phyloP scores from a whole-genome alignment of 2,888 invertebrate genomes.

The Mesorhabditis belari region DNA sequence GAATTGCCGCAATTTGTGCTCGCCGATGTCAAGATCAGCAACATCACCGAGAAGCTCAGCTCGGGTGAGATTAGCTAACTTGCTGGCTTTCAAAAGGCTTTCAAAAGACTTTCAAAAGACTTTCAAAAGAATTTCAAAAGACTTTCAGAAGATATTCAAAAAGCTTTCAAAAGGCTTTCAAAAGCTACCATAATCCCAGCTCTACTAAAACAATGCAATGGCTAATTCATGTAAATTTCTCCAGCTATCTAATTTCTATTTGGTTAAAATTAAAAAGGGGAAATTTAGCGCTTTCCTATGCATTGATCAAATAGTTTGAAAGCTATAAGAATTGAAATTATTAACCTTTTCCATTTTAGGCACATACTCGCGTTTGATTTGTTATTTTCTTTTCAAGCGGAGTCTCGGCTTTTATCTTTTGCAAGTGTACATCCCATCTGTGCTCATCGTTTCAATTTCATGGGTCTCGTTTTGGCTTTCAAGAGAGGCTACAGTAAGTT shows the following conservation, averaged over 20 bases:
- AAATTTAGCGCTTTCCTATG: no score
- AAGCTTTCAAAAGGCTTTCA: no score
- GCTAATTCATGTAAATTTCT: no score
- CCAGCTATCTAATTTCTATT: no score
- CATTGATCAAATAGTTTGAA: background rate
- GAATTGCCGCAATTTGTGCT: slow-evolving; percentile 39
- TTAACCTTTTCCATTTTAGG: slow-evolving; percentile 30
- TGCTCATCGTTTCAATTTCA: slow-evolving; percentile 58
- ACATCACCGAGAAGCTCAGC: slow-evolving; percentile 28
- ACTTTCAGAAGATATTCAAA: no score
- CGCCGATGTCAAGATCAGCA: slow-evolving; percentile 22
- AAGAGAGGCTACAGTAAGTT: slow-evolving; percentile 8
- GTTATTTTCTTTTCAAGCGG: slow-evolving; percentile 65
- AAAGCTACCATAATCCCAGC: no score
- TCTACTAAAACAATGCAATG: no score
- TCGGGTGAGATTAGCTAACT: slow-evolving; percentile 31
- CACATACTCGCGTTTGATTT: slow-evolving; percentile 53
- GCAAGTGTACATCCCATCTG: slow-evolving; percentile 84
- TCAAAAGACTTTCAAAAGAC: no score
- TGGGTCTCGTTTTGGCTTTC: slow-evolving; percentile 30
- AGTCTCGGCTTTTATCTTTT: slow-evolving; percentile 97
- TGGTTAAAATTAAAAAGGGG: no score
- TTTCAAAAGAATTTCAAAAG: no score
- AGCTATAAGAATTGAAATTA: background rate
- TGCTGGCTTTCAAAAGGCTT: no score